Percentiles rank a stretch among this genome's conserved stretches.
These are phyloP conservation scores for Cyphomyrus plagiostoma DNA, from an alignment of 2,113 vertebrate genomes.

Conservation along the genomic window DNA sequence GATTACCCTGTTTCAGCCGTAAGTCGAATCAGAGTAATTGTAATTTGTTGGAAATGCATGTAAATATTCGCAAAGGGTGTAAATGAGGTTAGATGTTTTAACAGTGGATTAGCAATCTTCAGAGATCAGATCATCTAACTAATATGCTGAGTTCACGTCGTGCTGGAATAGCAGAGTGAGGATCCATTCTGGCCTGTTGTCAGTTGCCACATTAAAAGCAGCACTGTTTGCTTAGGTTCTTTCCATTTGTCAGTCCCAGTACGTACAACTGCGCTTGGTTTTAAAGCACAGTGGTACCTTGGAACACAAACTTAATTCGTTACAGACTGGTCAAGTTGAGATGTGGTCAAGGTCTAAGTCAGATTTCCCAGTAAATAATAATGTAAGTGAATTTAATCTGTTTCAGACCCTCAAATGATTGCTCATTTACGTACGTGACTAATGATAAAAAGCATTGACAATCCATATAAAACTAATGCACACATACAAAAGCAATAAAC, in stretches of 20 bases:
- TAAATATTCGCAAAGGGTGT: not conserved
- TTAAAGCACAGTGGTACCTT: not conserved
- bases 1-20: not conserved
- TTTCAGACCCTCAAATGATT: no score
- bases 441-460: no score
- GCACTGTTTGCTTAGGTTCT: slow-evolving; percentile 19
- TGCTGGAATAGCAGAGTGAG: slow-evolving; percentile 45
- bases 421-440: no score
- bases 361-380: no score
- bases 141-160: slow-evolving; percentile 46
- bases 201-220: slow-evolving; percentile 49
- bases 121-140: not conserved
- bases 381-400: no score
- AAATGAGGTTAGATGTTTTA: not conserved
- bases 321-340: no score
- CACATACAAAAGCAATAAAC: no score
- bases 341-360: no score
- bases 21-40: not conserved
- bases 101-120: not conserved
- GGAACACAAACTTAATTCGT: no score
- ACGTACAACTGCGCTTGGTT: not conserved
- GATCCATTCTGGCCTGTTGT: slow-evolving; percentile 38
- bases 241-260: slow-evolving; percentile 25
- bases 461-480: no score
- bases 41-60: not conserved